phyloP scores from a whole-genome alignment of 2,113 vertebrate species.

The Mugil cephalus region DNA sequence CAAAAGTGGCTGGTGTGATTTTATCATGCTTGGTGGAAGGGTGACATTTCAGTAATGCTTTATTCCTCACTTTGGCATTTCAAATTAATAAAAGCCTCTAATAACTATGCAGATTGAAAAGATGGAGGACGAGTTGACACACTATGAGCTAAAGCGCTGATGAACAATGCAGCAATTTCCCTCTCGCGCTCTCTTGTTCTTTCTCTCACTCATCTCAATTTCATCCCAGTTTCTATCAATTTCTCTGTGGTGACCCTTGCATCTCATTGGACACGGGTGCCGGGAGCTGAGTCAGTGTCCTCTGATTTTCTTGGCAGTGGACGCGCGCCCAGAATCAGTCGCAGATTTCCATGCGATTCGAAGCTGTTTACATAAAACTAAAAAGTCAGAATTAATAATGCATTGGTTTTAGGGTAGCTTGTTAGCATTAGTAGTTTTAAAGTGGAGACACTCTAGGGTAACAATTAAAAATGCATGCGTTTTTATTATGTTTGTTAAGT shows the following conservation, averaged over 20 bases:
- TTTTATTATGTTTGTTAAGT: slow-evolving; percentile 17
- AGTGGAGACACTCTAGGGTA: slow-evolving; percentile 1
- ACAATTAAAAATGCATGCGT: slow-evolving; percentile 16
- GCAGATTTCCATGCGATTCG: slow-evolving; percentile 28
- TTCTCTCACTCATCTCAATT: slow-evolving; percentile 54
- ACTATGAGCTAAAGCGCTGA: slow-evolving; percentile 61
- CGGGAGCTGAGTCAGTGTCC: slow-evolving; percentile 35
- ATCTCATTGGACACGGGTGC: slow-evolving; percentile 33
- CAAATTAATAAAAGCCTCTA: slow-evolving; percentile 79
- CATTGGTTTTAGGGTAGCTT: slow-evolving; percentile 31
- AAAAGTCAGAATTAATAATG: slow-evolving; percentile 52
- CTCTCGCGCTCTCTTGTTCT: slow-evolving; percentile 34
- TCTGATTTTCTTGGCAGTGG: slow-evolving; percentile 36
- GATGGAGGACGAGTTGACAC: slow-evolving; percentile 69
- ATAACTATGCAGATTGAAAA: slow-evolving; percentile 78
- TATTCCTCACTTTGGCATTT: slow-evolving; percentile 80
- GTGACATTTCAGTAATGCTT: slow-evolving; percentile 80
- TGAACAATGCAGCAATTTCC: slow-evolving; percentile 71
- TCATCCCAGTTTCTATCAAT: slow-evolving; percentile 64
- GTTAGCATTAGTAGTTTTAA: slow-evolving; percentile 15
- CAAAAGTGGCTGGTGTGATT: slow-evolving; percentile 64
- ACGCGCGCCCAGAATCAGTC: slow-evolving; percentile 20
- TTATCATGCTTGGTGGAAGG: slow-evolving; percentile 74
- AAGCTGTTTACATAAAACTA: slow-evolving; percentile 47
- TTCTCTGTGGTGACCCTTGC: slow-evolving; percentile 64